phyloP scores from a whole-genome alignment of 2,888 invertebrate species.

The Drosophila anomalata region DNA sequence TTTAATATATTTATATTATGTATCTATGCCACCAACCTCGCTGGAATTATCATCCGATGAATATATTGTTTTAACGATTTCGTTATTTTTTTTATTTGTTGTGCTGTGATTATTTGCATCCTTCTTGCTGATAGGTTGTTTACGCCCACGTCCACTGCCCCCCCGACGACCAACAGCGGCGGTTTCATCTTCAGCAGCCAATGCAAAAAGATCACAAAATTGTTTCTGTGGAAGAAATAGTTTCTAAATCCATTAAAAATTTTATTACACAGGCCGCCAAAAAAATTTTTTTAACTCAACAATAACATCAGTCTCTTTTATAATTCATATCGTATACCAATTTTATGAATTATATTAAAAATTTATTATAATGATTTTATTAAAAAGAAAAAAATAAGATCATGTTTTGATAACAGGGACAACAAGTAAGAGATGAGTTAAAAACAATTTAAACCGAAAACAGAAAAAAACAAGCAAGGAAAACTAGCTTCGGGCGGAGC shows the following conservation, averaged over 20 bases:
- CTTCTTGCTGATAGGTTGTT: constrained; percentile 86
- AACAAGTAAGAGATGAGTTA: no score
- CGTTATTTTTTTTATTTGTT: constrained; percentile 84
- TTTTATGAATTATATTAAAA: no score
- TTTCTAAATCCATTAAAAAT: not conserved
- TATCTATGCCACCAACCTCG: constrained; percentile 86
- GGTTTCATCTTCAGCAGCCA: constrained; percentile 95
- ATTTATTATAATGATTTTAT: no score
- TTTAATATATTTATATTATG: not conserved
- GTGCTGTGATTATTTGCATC: constrained; percentile 84
- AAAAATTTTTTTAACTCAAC: not conserved
- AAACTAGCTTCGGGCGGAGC: no score
- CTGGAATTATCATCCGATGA: constrained; percentile 93
- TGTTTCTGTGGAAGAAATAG: constrained; percentile 86
- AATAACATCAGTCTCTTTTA: no score
- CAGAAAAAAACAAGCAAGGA: no score
- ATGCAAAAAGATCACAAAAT: constrained; percentile 94
- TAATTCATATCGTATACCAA: no score
- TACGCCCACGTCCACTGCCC: constrained; percentile 86
- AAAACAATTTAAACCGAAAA: no score
- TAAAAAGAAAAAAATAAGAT: no score
- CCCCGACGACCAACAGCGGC: constrained; percentile 87
- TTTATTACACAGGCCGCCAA: not conserved
- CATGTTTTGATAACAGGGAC: no score
- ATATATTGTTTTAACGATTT: constrained; percentile 85